A percentile compares a stretch with the other conserved stretches of the same genome.
Conservation (phyloP, 1,140 invertebrate genomes). For the Eulimnadia texana region DNA sequence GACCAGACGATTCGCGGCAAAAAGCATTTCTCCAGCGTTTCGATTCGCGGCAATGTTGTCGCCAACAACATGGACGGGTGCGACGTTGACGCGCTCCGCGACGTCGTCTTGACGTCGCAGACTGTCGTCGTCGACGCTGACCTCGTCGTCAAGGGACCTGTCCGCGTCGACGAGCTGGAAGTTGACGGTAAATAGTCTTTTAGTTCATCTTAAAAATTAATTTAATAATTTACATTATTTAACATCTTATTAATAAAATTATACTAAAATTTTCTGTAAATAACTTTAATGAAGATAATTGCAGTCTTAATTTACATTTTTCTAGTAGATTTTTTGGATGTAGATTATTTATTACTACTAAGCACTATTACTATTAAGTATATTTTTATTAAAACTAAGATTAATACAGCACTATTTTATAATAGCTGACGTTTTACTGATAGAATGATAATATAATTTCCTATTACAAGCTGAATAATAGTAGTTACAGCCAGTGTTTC, state of each 20-base stretch:
- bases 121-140: background rate
- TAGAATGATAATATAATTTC: too few relatives aligned
- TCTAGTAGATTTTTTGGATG: too few relatives aligned
- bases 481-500: too few relatives aligned
- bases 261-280: too few relatives aligned
- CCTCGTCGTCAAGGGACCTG: background rate
- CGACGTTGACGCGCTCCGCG: background rate
- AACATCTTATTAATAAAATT: background rate
- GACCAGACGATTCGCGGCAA: conserved; percentile 5
- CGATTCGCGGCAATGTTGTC: background rate
- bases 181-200: background rate
- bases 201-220: background rate
- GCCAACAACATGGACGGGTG: background rate
- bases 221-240: background rate
- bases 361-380: too few relatives aligned
- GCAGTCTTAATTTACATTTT: too few relatives aligned
- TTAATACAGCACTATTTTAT: too few relatives aligned
- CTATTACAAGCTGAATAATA: too few relatives aligned
- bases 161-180: background rate
- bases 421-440: too few relatives aligned
- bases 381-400: too few relatives aligned
- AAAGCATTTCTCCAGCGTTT: background rate
- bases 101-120: background rate
- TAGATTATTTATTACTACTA: too few relatives aligned
- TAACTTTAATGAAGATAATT: too few relatives aligned